A percentile compares a stretch with the other conserved stretches of the same genome.
Conservation (phyloP, 2,113 vertebrate species). For the Brienomyrus longianalis region DNA sequence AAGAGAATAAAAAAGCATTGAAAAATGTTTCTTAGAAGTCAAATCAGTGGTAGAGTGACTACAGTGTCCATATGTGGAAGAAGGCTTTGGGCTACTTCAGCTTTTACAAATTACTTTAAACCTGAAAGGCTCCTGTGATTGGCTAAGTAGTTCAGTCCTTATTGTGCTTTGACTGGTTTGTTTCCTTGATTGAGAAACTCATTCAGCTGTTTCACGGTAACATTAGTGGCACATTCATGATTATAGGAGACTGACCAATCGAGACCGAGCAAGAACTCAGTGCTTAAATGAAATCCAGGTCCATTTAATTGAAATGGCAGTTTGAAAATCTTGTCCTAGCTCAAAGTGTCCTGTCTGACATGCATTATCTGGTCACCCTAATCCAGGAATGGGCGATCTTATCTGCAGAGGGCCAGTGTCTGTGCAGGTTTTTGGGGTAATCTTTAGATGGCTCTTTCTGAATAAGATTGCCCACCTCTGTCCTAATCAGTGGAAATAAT, state of each 20-base stretch:
- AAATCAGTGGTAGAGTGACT: background rate
- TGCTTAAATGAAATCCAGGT: background rate
- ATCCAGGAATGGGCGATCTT: background rate
- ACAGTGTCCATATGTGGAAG: background rate
- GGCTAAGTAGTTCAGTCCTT: background rate
- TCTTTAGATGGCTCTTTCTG: background rate
- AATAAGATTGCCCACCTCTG: background rate
- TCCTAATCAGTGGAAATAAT: background rate
- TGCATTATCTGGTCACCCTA: background rate
- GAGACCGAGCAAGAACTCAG: background rate
- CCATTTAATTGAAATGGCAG: background rate
- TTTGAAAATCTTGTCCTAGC: background rate
- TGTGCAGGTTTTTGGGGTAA: background rate
- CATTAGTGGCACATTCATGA: background rate
- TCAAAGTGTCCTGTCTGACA: background rate
- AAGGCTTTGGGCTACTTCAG: background rate
- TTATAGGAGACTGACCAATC: background rate
- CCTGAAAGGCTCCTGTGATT: background rate
- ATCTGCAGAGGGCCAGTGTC: background rate
- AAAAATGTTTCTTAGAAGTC: background rate
- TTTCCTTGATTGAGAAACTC: background rate
- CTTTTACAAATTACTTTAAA: background rate
- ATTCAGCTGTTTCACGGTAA: background rate
- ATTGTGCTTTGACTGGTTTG: background rate
- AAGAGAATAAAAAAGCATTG: background rate